Evolutionary conservation across 2,113 vertebrate genomes (phyloP), one percentile per base, ranked within the genome.

Genomic region (Bagarius yarrelli): DNA sequence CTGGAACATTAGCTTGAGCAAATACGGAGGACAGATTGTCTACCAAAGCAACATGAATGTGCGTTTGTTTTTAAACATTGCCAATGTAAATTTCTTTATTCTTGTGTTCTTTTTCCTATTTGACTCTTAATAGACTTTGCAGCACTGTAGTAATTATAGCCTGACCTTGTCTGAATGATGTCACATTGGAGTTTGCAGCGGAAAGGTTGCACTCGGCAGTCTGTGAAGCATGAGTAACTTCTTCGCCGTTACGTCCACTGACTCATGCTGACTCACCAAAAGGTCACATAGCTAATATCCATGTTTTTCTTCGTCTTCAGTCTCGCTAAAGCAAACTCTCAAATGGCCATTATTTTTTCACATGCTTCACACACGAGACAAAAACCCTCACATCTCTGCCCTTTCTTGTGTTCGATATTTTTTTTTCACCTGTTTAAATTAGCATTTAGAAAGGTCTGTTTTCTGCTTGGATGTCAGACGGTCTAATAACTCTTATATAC

Each of bases 261-360:
- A 70, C 78, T 60, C 53, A 80, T 25, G 50, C 36, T 71, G 78
- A 60, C 78, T 80, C 52, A 60, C 55, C 34, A 23, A 61, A 60
- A 80, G 78, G 55, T 60, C 78, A 60, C 66, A 21, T n/a, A 15
- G 78, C 76, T 66, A 53, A 66, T 73, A 66, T 16, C 61, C 0
- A 44, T 27, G 60, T 64, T 78, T 32, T 34, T 19, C 50, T 53
- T 72, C 36, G 76, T 47, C 44, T 59, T 63, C 4, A 8, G 21
- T 72, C 50, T 72, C 4, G 11, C 70, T 32, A 25, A 53, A 53
- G 8, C 11, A 53, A 72, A 5, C 16, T 4, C 25, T 6, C 52
- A 53, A 32, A 53, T 53, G 50, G 16, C n/a, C 27, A 6, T 73
- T 55, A 34, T 73, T 34, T 47, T 47, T 47, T 47, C 44, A 47